Evolutionary conservation across 2,113 vertebrate species (phyloP), one percentile per base, ranked within the genome.

Genomic region (Burhinus bistriatus): DNA sequence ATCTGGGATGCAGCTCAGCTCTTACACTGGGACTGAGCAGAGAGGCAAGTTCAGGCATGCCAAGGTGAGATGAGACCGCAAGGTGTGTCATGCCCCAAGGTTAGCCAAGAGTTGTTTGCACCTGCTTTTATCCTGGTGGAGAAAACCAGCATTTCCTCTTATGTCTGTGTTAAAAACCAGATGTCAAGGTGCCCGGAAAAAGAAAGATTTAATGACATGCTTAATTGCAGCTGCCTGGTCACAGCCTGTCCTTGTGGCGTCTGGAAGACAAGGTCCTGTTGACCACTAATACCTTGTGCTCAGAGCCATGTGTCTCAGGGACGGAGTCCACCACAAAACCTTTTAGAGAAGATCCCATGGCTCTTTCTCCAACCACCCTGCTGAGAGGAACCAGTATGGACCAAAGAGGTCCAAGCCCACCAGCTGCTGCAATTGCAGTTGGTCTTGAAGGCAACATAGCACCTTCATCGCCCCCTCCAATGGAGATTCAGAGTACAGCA

Each of bases 401-500:
- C 30, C 34, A 9, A 78, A 32, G 5, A 52, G 0, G 0, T n/a
- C 44, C 49, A 87, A 89, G 19, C 5, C 42, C 44, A 65, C 57
- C 83, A n/a, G 8, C 10, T 17, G 36, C 62, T 80, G 17, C 61
- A 10, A 11, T 9, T 9, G 34, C 15, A 19, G 5, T 3, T n/a
- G 27, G 4, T 71, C 42, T 61, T 87, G 88, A 69, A 81, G 49
- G 34, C 34, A 44, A 0, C 0, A 0, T 15, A 38, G 23, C 44
- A 36, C 58, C 40, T 73, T 40, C 54, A 18, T 29, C 64, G 68
- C 42, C n/a, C 21, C 26, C 23, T 75, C 30, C 65, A 7, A 0
- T 0, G 0, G 40, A 70, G 30, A 27, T n/a, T 19, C 0, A 0
- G 38, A 76, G 16, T 21, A 15, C 0, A 3, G 11, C 40, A 29